phyloP scores from a whole-genome alignment of 2,113 vertebrate genomes.

The Thinocorus orbignyianus region DNA sequence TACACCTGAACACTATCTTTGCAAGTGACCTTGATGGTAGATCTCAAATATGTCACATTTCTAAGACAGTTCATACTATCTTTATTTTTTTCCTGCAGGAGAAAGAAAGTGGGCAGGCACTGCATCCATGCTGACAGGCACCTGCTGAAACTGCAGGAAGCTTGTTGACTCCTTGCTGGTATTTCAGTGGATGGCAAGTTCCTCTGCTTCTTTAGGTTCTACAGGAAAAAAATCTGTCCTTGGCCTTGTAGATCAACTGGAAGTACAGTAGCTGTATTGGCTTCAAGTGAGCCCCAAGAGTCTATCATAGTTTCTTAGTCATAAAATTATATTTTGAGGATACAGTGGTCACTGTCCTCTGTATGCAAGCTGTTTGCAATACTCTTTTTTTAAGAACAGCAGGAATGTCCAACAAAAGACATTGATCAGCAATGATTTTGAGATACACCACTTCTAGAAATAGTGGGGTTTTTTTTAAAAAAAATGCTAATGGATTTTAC shows the following conservation, averaged over 20 bases:
- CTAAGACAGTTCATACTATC: neutral
- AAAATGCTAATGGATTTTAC: neutral
- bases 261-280: neutral
- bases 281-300: neutral
- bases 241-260: neutral
- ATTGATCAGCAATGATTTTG: neutral
- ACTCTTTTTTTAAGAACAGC: neutral
- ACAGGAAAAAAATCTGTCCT: neutral
- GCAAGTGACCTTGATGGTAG: neutral
- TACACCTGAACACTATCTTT: neutral
- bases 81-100: neutral
- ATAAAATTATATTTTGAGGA: neutral
- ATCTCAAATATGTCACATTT: fast-evolving
- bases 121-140: fast-evolving
- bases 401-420: neutral
- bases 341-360: neutral
- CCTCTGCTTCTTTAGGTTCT: neutral
- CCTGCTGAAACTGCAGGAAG: neutral
- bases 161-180: neutral
- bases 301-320: neutral
- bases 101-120: neutral
- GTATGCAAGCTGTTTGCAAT: neutral
- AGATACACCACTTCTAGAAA: neutral
- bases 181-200: neutral
- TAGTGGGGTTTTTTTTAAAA: neutral